Conservation (phyloP, 2,113 vertebrate genomes). For the Macrotis lagotis region DNA sequence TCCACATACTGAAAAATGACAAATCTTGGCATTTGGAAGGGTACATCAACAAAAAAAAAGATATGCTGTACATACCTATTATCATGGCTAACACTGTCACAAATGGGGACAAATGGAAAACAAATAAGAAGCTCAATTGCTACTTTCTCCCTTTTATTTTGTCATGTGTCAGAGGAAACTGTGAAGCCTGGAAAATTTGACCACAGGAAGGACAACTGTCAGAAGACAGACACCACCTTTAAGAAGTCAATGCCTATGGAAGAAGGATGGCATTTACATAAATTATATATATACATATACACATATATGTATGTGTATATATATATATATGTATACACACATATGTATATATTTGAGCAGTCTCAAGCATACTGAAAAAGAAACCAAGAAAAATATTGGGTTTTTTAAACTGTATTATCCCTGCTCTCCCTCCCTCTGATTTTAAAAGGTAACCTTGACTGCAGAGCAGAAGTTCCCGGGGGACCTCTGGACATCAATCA, state of each 20-base stretch:
- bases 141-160: not conserved
- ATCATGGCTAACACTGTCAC: not conserved
- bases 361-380: not conserved
- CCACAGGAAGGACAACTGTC: slow-evolving; percentile 18
- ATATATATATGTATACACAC: not conserved
- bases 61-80: not conserved
- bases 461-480: slow-evolving; percentile 3
- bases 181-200: not conserved
- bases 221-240: not conserved
- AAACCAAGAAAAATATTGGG: not conserved
- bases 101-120: slow-evolving; percentile 3
- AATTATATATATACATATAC: slow-evolving; percentile 3
- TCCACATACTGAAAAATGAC: not conserved
- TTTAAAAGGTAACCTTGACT: slow-evolving; percentile 10
- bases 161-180: not conserved
- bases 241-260: not conserved
- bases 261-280: not conserved
- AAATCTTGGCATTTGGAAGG: slow-evolving; percentile 13
- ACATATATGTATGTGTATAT: not conserved
- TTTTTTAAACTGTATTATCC: not conserved
- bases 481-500: slow-evolving; percentile 4
- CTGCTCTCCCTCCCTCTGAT: not conserved
- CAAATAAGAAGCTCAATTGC: not conserved
- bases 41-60: not conserved
- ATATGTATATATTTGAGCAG: not conserved